Percentiles rank a stretch among this genome's conserved stretches.
phyloP scores from a whole-genome alignment of 2,888 invertebrate species.

The Macroteleia sp. region DNA sequence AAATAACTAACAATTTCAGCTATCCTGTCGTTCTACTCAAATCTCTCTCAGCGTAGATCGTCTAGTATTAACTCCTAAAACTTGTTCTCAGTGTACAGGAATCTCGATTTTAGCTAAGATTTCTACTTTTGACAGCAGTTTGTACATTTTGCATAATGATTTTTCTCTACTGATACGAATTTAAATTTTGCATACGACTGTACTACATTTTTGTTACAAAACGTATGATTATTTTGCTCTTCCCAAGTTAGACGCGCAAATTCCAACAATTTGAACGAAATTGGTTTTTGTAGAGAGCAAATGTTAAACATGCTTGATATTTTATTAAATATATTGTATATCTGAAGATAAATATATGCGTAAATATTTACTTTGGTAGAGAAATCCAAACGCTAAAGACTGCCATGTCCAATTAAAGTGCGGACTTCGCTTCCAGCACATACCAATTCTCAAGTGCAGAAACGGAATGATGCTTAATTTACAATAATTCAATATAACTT shows the following conservation, averaged over 20 bases:
- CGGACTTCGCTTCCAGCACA: neutral
- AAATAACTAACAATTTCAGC: too few species aligned
- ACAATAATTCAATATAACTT: too few species aligned
- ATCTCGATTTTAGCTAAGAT: slow-evolving; percentile 19
- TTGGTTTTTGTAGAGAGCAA: slow-evolving; percentile 45
- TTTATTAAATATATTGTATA: slow-evolving; percentile 57
- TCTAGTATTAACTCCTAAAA: too few species aligned
- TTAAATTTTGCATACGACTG: too few species aligned
- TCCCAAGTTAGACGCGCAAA: too few species aligned
- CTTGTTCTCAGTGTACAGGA: too few species aligned
- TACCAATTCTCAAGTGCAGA: slow-evolving; percentile 3
- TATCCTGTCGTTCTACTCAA: too few species aligned
- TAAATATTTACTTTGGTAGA: slow-evolving; percentile 42
- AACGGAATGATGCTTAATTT: neutral
- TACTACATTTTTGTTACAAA: too few species aligned
- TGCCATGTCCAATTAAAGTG: slow-evolving; percentile 38
- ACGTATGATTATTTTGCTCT: too few species aligned
- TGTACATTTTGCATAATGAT: slow-evolving; percentile 20
- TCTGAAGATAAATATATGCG: slow-evolving; percentile 41
- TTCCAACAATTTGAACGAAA: too few species aligned
- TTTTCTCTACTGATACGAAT: slow-evolving; percentile 46
- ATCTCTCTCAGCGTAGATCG: too few species aligned
- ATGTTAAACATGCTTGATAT: slow-evolving; percentile 55
- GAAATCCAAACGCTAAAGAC: slow-evolving; percentile 35
- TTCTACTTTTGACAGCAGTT: slow-evolving; percentile 32